Percentiles rank a stretch among this genome's conserved stretches.
Evolutionary conservation across 1,140 invertebrate genomes (phyloP).

Genomic region (Pseudobourletiella spinata): DNA sequence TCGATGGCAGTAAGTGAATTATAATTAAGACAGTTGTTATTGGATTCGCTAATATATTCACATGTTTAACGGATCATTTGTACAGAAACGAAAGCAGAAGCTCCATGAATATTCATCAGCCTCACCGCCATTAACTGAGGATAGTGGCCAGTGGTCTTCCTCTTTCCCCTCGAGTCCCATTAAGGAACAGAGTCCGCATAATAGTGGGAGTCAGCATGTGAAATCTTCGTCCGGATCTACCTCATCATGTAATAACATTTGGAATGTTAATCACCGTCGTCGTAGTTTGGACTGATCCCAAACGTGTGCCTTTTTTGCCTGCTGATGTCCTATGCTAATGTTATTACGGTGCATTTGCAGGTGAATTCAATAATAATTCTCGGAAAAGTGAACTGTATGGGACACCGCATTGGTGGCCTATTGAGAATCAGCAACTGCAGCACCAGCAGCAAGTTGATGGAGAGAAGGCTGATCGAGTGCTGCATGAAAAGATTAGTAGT

Average conservation of each 20-base stretch:
- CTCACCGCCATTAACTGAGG: not conserved
- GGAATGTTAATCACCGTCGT: not conserved
- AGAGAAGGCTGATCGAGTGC: too few species aligned
- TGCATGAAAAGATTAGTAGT: too few species aligned
- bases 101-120: not conserved
- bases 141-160: conserved; percentile 23
- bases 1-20: not conserved
- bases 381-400: conserved; percentile 15
- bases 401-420: conserved; percentile 25
- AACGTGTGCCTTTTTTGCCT: not conserved
- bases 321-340: not conserved
- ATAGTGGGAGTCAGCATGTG: conserved; percentile 4
- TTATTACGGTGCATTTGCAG: not conserved
- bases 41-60: not conserved
- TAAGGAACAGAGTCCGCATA: conserved; percentile 28
- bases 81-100: not conserved
- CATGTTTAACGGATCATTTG: not conserved
- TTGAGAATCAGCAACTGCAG: conserved; percentile 4
- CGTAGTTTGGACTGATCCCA: not conserved
- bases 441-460: too few species aligned
- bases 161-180: conserved; percentile 27
- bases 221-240: conserved; percentile 9
- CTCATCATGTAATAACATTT: not conserved
- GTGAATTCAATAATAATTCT: not conserved
- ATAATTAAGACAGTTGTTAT: not conserved